A percentile compares a stretch with the other conserved stretches of the same genome.
These are phyloP conservation scores for Papilio gigon DNA, from an alignment of 2,888 invertebrate genomes.

Conservation along the genomic window DNA sequence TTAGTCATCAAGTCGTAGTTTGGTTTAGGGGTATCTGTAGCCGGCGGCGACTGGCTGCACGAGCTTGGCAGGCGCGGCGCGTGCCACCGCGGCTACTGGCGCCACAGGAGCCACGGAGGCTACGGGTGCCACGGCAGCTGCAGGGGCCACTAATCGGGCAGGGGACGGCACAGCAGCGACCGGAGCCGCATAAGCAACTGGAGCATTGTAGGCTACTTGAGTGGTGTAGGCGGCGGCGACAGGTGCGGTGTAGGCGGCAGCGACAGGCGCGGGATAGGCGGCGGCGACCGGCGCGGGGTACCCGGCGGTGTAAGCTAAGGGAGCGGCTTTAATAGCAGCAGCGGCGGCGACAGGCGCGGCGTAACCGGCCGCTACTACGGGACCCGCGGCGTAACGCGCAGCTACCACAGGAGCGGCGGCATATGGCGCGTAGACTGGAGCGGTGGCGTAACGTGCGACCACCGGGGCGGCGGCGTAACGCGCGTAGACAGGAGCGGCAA, in stretches of 20 bases:
- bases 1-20: constrained; percentile 57
- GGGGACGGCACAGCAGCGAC: constrained; percentile 48
- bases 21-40: constrained; percentile 71
- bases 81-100: constrained; percentile 79
- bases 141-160: constrained; percentile 52
- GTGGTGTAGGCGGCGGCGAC: constrained; percentile 44
- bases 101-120: constrained; percentile 50
- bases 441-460: constrained; percentile 81
- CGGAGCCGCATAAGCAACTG: constrained; percentile 55
- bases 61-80: constrained; percentile 85
- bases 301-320: constrained; percentile 50
- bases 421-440: constrained; percentile 48
- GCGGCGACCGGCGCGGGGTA: constrained; percentile 50
- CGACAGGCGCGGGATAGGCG: constrained; percentile 45
- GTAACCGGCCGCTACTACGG: constrained; percentile 42
- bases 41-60: constrained; percentile 77
- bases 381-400: constrained; percentile 52
- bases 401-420: constrained; percentile 53
- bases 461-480: constrained; percentile 48
- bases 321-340: constrained; percentile 42
- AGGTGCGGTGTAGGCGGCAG: constrained; percentile 49
- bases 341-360: constrained; percentile 42
- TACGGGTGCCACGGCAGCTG: constrained; percentile 47
- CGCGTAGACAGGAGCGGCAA: constrained; percentile 45
- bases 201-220: constrained; percentile 50